Evolutionary conservation across 2,888 invertebrate species (phyloP).

Genomic region (Ophion costatus): DNA sequence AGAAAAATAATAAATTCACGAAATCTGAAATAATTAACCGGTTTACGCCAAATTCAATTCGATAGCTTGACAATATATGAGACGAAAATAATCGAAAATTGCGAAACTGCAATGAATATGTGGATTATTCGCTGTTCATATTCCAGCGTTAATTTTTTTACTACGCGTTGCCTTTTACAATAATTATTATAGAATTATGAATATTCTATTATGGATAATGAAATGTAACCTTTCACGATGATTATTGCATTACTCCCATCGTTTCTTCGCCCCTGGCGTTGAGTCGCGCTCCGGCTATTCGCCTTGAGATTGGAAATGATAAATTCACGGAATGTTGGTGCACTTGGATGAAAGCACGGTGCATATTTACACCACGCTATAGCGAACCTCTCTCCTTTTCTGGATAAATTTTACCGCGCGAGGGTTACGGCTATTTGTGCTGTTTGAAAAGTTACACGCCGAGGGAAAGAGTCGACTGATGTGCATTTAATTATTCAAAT

Average conservation of each 20-base stretch:
- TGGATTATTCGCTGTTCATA: neutral
- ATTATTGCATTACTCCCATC: neutral
- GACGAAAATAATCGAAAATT: neutral
- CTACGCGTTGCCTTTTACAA: neutral
- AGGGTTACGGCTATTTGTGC: slow-evolving; percentile 27
- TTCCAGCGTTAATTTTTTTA: neutral
- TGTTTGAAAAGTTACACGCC: slow-evolving; percentile 56
- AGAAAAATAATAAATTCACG: too few species aligned
- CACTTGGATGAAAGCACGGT: slow-evolving; percentile 77
- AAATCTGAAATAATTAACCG: neutral
- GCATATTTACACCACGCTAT: slow-evolving; percentile 4
- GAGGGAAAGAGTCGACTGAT: slow-evolving; percentile 66
- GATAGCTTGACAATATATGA: neutral
- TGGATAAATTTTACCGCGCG: neutral
- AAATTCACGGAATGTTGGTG: slow-evolving; percentile 77
- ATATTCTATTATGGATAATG: neutral
- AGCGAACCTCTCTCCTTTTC: neutral
- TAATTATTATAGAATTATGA: neutral
- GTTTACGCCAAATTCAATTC: neutral
- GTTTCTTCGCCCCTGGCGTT: neutral
- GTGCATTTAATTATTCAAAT: slow-evolving; percentile 82
- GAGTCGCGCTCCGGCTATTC: neutral
- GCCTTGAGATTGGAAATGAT: slow-evolving; percentile 60
- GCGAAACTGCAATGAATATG: neutral
- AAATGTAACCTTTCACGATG: neutral